A percentile compares a stretch with the other conserved stretches of the same genome.
These are phyloP conservation scores for Cephalotes varians DNA, from an alignment of 2,888 invertebrate species.

Conservation along the genomic window DNA sequence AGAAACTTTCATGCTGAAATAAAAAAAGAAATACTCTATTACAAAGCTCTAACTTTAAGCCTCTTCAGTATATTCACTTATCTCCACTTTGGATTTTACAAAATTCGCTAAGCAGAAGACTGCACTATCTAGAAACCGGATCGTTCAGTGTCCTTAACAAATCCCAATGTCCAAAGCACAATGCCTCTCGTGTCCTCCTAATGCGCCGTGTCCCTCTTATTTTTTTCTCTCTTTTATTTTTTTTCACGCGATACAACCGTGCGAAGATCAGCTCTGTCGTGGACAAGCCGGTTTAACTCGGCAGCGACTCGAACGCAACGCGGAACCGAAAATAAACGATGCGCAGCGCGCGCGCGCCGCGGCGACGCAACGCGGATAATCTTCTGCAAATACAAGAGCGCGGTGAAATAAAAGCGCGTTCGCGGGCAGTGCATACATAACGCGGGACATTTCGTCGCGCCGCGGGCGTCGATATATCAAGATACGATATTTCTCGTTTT, in stretches of 20 bases:
- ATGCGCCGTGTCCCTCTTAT: background rate
- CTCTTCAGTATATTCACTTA: too few relatives aligned
- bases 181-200: background rate
- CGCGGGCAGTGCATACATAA: conserved; percentile 36
- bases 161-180: background rate
- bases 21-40: background rate
- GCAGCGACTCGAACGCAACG: conserved; percentile 34
- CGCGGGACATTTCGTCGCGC: conserved; percentile 44
- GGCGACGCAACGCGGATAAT: conserved; percentile 57
- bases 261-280: conserved; percentile 46
- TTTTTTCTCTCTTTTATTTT: background rate
- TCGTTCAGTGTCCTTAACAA: background rate
- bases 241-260: conserved; percentile 2
- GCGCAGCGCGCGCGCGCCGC: conserved; percentile 13
- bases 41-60: background rate
- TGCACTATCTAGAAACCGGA: background rate
- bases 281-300: conserved; percentile 40
- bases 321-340: conserved; percentile 50
- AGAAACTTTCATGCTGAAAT: background rate
- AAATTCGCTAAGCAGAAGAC: background rate
- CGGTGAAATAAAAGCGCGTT: conserved; percentile 38
- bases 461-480: conserved; percentile 53
- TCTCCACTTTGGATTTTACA: background rate
- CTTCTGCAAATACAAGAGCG: conserved; percentile 46
- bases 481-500: conserved; percentile 34